Evolutionary conservation across 2,113 vertebrate species (phyloP).

Genomic region (Platichthys stellatus): DNA sequence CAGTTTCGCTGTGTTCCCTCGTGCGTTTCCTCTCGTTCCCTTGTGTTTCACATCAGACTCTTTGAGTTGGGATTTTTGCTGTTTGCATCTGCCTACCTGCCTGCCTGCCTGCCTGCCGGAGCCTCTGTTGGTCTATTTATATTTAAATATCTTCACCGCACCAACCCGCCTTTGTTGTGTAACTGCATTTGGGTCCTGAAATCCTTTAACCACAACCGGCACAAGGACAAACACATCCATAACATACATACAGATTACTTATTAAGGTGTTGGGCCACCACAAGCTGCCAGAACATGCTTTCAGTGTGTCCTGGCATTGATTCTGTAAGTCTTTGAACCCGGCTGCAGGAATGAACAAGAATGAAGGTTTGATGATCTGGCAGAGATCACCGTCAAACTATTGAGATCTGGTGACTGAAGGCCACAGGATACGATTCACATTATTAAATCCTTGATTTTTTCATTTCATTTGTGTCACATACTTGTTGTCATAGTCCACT

Average conservation of each 20-base stretch:
- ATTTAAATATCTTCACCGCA: neutral
- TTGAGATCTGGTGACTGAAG: neutral
- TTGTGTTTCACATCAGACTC: neutral
- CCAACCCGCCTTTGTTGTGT: neutral
- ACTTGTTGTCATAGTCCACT: neutral
- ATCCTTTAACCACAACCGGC: neutral
- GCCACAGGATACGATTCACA: neutral
- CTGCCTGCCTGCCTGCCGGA: neutral
- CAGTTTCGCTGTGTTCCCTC: neutral
- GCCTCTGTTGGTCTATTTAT: neutral
- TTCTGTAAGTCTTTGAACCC: too few species aligned
- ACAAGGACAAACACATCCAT: neutral
- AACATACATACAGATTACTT: neutral
- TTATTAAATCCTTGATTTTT: neutral
- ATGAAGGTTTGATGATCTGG: neutral
- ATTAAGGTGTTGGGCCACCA: neutral
- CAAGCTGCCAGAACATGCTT: neutral
- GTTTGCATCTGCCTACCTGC: neutral
- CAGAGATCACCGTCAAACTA: neutral
- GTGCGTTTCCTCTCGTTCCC: neutral
- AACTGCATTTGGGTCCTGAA: neutral
- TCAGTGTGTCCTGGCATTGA: neutral
- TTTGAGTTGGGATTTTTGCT: neutral
- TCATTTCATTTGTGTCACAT: too few species aligned
- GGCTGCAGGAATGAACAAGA: neutral